Conservation (phyloP, 2,797 vertebrate species). For the Alectoris magna region DNA sequence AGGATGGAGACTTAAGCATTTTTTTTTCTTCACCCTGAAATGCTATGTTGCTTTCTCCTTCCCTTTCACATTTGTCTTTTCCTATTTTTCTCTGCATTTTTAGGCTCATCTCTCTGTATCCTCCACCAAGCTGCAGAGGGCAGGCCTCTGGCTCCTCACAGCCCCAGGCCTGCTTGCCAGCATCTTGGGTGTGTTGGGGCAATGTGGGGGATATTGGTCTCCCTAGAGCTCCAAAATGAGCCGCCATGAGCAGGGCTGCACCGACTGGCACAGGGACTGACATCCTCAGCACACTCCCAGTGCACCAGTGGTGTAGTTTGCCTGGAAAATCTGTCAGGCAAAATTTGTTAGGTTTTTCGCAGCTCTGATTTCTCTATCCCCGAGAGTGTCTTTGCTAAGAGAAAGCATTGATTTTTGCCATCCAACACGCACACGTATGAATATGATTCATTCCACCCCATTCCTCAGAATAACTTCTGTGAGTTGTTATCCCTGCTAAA, state of each 20-base stretch:
- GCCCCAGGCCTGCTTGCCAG: not conserved
- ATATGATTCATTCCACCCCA: slow-evolving; percentile 34
- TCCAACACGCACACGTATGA: slow-evolving; percentile 11
- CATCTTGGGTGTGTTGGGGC: fast-evolving
- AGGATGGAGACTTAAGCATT: fast-evolving
- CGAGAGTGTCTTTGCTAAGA: slow-evolving; percentile 55
- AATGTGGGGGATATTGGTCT: not conserved
- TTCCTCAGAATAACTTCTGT: slow-evolving; percentile 38
- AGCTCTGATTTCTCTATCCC: slow-evolving; percentile 57
- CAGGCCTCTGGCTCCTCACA: not conserved
- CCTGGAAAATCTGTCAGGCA: slow-evolving; percentile 26
- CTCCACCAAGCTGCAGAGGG: not conserved
- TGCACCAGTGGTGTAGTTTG: slow-evolving; percentile 10
- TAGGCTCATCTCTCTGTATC: not conserved
- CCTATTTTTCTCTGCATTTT: not conserved
- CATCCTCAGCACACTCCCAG: not conserved
- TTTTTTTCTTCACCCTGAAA: not conserved
- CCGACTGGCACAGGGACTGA: fast-evolving
- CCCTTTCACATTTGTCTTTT: not conserved
- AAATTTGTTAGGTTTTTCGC: slow-evolving; percentile 48
- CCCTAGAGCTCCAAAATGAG: not conserved
- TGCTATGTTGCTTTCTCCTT: not conserved
- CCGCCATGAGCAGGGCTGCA: not conserved
- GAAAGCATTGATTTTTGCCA: slow-evolving; percentile 59
- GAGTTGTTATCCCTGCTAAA: slow-evolving; percentile 35